Conservation (phyloP, 2,113 vertebrate species). For the Plotosus lineatus region DNA sequence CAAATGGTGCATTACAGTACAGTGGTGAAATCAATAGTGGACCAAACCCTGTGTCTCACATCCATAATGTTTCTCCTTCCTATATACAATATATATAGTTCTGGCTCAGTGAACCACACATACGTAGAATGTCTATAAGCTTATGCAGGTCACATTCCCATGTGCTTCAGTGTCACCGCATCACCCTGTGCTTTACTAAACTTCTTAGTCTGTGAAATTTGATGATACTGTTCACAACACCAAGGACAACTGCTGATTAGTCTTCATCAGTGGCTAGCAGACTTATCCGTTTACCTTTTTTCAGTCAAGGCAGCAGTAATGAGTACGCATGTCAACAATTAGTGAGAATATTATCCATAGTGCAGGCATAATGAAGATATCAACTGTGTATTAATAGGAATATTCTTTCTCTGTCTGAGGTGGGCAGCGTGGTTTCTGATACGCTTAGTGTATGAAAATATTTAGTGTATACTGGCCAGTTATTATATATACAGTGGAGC, state of each 20-base stretch:
- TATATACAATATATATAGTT: neutral
- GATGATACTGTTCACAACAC: constrained; percentile 31
- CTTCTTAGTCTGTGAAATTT: constrained; percentile 43
- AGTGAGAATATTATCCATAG: constrained; percentile 19
- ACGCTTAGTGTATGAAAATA: neutral
- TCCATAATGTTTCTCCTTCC: neutral
- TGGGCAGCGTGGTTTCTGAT: neutral
- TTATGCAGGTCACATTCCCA: constrained; percentile 23
- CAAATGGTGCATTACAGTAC: neutral
- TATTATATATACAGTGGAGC: no score
- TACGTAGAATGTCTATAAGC: neutral
- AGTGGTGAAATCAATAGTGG: neutral
- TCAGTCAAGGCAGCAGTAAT: constrained; percentile 23
- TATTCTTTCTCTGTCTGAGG: neutral
- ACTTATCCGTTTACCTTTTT: constrained; percentile 4
- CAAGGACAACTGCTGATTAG: constrained; percentile 46
- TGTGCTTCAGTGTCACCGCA: constrained; percentile 23
- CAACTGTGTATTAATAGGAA: neutral
- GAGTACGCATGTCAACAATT: constrained; percentile 29
- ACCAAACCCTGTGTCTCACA: neutral
- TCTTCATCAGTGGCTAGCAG: constrained; percentile 24
- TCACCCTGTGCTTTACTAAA: constrained; percentile 26
- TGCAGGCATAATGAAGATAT: constrained; percentile 1
- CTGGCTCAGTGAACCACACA: neutral
- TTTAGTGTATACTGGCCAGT: neutral